Evolutionary conservation across 2,888 invertebrate genomes (phyloP), one percentile per base, ranked within the genome.

Genomic region (Rotaria magnacalcarata): DNA sequence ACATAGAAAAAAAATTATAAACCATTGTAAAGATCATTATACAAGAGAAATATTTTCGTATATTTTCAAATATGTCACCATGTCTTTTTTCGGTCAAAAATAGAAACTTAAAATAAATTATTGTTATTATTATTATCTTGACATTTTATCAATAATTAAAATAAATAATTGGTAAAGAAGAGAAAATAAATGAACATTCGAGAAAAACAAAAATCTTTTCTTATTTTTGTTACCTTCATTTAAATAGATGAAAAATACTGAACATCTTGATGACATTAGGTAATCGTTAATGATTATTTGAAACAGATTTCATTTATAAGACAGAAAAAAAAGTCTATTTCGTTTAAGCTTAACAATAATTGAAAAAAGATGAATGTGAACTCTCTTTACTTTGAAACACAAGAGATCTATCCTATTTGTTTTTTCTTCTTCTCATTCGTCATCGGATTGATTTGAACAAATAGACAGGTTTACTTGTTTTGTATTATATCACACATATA

Each of bases 361-460:
- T 54, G 21, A 54, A 54, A 54, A 54, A 54, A 19, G 54, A 34
- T 67, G n/a, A 67, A 41, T 41, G 34, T 34, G 34, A 67, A 67
- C 34, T 67, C 16, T 19, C 34, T 67, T 67, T 67, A 67, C 19
- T 67, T 34, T 67, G 16, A 67, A 67, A 34, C 34, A 19, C 34
- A 52, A 52, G 67, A 27, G 14, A 41, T 67, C 16, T 67, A 16
- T 52, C 52, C 52, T 67, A 67, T 67, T 34, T 16, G 0, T 67
- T 19, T 16, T 34, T 67, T 52, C n/a, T 34, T 54, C 21, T 27
- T 34, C 67, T 67, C 67, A 67, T 67, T 67, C 67, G 34, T 67
- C 67, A 67, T 67, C 34, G 67, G 67, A 34, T 67, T 67, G 67
- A 67, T 67, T 34, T 67, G 67, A 67, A 16, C 67, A 67, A 67